phyloP scores from a whole-genome alignment of 2,888 invertebrate species.

The Lepidonotus clava region DNA sequence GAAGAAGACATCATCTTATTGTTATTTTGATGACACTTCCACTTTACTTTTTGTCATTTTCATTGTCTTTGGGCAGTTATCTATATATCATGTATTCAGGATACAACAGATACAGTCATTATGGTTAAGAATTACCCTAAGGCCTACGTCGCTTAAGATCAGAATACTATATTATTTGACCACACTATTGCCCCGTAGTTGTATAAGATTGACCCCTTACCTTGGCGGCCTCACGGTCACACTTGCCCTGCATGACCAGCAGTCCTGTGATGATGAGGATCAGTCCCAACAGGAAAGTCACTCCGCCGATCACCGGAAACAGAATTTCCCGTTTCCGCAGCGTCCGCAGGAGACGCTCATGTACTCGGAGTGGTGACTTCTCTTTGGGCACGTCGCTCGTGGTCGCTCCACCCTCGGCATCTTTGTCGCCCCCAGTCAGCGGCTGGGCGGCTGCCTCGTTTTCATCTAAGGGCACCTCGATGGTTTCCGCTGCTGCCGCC shows the following conservation, averaged over 20 bases:
- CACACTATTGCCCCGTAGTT: too few species aligned
- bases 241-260: slow-evolving; percentile 54
- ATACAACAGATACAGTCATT: too few species aligned
- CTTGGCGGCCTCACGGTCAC: not conserved
- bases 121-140: too few species aligned
- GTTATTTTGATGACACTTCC: too few species aligned
- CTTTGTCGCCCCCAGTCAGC: slow-evolving; percentile 17
- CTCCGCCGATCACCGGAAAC: slow-evolving; percentile 44
- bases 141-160: too few species aligned
- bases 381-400: not conserved
- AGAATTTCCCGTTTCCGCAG: slow-evolving; percentile 45
- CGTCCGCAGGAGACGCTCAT: not conserved
- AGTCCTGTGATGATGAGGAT: slow-evolving; percentile 53
- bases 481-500: slow-evolving; percentile 19
- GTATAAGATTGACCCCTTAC: slow-evolving; percentile 32
- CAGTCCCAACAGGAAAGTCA: slow-evolving; percentile 54
- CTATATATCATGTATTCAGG: too few species aligned
- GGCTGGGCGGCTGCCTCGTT: slow-evolving; percentile 25
- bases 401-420: slow-evolving; percentile 1
- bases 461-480: slow-evolving; percentile 12
- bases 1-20: not conserved
- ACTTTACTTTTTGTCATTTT: too few species aligned
- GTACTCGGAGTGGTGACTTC: not conserved
- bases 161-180: too few species aligned
- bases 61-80: too few species aligned